Conservation (phyloP, 2,113 vertebrate species). For the Meriones unguiculatus region DNA sequence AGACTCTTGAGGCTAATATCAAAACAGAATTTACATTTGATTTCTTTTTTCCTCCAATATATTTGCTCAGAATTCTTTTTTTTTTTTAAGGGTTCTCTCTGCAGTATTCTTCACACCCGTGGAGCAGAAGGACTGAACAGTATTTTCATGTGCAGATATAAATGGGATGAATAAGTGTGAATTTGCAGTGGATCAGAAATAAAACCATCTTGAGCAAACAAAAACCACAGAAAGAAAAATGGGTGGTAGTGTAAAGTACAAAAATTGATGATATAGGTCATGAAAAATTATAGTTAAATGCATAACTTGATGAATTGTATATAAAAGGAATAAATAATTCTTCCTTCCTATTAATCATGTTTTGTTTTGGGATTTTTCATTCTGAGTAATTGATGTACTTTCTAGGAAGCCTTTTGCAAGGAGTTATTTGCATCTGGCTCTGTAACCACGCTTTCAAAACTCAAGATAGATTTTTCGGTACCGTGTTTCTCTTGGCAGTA, state of each 20-base stretch:
- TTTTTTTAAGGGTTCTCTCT: background rate
- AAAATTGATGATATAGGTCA: constrained; percentile 43
- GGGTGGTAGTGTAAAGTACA: constrained; percentile 6
- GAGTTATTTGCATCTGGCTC: constrained; percentile 67
- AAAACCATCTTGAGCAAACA: background rate
- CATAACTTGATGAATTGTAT: constrained; percentile 71
- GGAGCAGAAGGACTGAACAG: background rate
- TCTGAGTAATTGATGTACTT: background rate
- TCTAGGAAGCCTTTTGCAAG: constrained; percentile 4
- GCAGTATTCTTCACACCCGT: background rate
- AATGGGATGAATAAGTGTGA: constrained; percentile 9
- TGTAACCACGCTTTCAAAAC: background rate
- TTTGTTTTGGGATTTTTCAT: constrained; percentile 23
- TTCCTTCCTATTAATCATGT: constrained; percentile 56
- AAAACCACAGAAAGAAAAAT: constrained; percentile 43
- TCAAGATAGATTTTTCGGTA: constrained; percentile 13
- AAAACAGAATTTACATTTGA: background rate
- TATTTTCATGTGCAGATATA: background rate
- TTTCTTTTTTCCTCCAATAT: background rate
- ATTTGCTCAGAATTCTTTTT: constrained; percentile 38
- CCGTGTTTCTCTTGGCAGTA: constrained; percentile 56
- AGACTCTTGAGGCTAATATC: background rate
- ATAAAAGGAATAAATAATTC: constrained; percentile 64
- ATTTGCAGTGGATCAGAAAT: constrained; percentile 70
- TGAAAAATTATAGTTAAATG: constrained; percentile 57